These are phyloP conservation scores for Tokudaia tokunoshimensis DNA, from an alignment of 2,797 vertebrate genomes.

Conservation along the genomic window DNA sequence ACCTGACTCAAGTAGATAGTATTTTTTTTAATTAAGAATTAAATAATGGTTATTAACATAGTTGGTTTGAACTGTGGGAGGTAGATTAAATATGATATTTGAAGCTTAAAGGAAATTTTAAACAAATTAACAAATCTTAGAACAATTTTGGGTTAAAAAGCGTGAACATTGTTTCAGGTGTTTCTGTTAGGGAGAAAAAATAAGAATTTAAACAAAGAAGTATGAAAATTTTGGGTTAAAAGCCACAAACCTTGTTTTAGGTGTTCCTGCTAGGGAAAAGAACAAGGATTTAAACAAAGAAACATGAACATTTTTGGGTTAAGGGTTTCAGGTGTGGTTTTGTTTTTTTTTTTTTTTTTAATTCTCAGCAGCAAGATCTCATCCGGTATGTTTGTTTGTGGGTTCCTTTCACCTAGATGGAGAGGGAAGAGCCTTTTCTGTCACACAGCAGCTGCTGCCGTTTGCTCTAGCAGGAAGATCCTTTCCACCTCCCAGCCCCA, in stretches of 20 bases:
- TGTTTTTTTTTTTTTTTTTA: too few species aligned
- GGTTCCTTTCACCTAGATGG: background rate
- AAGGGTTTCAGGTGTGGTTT: too few species aligned
- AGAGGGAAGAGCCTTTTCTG: background rate
- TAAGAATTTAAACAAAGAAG: too few species aligned
- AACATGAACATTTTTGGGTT: too few species aligned
- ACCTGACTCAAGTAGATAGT: background rate
- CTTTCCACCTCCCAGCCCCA: fast-evolving
- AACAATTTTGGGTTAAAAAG: background rate
- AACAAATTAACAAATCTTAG: background rate
- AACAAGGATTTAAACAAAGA: too few species aligned
- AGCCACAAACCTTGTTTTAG: too few species aligned
- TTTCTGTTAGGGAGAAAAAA: too few species aligned
- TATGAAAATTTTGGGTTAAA: too few species aligned
- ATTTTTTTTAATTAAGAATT: background rate
- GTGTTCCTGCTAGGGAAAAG: too few species aligned
- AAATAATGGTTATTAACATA: background rate
- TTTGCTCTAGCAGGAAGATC: background rate
- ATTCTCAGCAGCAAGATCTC: background rate
- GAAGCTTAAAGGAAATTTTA: background rate
- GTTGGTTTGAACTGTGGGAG: background rate
- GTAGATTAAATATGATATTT: background rate
- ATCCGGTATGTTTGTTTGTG: background rate
- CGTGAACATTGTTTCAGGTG: too few species aligned
- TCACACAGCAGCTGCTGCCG: background rate